phyloP scores from a whole-genome alignment of 2,113 vertebrate species.

The Corvus moneduloides region DNA sequence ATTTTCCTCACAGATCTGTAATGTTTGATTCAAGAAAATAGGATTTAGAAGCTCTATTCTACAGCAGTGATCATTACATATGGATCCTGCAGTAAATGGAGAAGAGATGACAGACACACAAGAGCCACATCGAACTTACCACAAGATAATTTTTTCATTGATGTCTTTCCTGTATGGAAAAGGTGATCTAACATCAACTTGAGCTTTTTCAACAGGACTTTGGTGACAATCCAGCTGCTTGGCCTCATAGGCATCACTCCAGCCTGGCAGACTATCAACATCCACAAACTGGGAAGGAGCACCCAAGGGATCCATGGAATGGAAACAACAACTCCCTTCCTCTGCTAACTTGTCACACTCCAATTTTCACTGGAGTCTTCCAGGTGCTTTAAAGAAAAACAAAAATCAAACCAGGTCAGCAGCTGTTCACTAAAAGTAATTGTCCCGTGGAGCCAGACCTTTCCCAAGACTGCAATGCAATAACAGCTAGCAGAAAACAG shows the following conservation, averaged over 20 bases:
- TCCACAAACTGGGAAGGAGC: slow-evolving; percentile 94
- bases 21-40: background rate
- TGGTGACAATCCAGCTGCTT: slow-evolving; percentile 50
- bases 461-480: background rate
- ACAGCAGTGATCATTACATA: background rate
- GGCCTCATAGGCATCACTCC: slow-evolving; percentile 75
- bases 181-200: slow-evolving; percentile 77
- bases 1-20: background rate
- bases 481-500: background rate
- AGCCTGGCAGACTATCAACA: slow-evolving; percentile 81
- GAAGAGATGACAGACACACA: background rate
- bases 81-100: background rate
- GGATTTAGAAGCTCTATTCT: background rate
- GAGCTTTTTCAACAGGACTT: slow-evolving; percentile 44
- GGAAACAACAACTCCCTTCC: background rate
- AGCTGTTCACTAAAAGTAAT: background rate
- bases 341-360: slow-evolving; percentile 28
- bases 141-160: slow-evolving; percentile 89
- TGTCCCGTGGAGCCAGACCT: background rate
- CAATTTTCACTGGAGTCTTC: slow-evolving; percentile 51
- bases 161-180: slow-evolving; percentile 88
- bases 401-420: background rate
- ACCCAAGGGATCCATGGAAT: slow-evolving; percentile 94
- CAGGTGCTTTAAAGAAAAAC: slow-evolving; percentile 45
- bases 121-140: slow-evolving; percentile 73